Evolutionary conservation across 2,888 invertebrate species (phyloP), one percentile per base, ranked within the genome.

Genomic region (Dolomedes plantarius): DNA sequence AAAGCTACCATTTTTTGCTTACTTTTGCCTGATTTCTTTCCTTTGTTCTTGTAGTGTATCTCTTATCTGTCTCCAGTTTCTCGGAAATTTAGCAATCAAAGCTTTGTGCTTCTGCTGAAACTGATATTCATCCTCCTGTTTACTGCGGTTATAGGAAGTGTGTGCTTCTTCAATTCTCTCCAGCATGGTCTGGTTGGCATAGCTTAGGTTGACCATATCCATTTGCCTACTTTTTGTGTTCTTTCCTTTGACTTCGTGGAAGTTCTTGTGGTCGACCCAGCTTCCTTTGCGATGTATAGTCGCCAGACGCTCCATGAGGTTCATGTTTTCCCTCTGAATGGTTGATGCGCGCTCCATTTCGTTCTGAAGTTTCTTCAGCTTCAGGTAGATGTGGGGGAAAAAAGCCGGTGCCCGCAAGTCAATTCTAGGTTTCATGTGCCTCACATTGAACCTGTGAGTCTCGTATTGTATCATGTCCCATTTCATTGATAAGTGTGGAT

Each of bases 381-480:
- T 76, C n/a, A 69, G 13, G n/a, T 39, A 69, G 7, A 36, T 27
- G 7, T 69, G 69, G 32, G 36, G 32, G 7, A 23, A 36, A 1
- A 39, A 32, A 11, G 11, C 13, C 1, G 69, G 69, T 19, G 75
- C n/a, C 0, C 7, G 27, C 41, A 28, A 65, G 19, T 76, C 75
- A 1, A 76, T 23, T 19, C 19, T 19, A 2, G 65, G 19, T 29
- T 67, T 41, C 9, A 29, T 31, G n/a, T 16, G 6, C 41, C 31
- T 65, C 19, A 76, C 65, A 19, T 67, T 41, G 7, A 41, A 36
- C 9, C 65, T 28, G 9, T 76, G 75, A 16, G 19, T 29, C 41
- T 76, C 75, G 19, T 41, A 67, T 11, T 41, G 1, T 16, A 67
- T 67, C 19, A 28, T 39, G 9, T 76, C 75, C 75, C 75, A 76